Conservation (phyloP, 1,140 invertebrate genomes). For the Penaeus chinensis region DNA sequence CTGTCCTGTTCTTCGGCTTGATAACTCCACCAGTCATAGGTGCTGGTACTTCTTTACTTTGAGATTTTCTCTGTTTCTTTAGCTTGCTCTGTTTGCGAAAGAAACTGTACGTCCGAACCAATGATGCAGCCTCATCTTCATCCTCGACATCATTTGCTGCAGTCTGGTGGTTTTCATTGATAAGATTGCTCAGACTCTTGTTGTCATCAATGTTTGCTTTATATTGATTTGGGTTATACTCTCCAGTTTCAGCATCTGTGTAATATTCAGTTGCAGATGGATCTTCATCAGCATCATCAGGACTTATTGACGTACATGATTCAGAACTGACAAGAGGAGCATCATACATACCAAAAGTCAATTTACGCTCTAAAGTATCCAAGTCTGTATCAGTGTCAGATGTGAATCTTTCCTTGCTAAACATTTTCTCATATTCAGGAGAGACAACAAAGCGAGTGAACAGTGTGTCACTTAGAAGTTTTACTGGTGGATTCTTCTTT, state of each 20-base stretch:
- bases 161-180: not conserved
- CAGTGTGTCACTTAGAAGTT: slow-evolving; percentile 52
- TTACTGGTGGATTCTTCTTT: slow-evolving; percentile 29
- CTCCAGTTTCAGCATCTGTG: slow-evolving; percentile 56
- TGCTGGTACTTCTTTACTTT: slow-evolving; percentile 29
- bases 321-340: slow-evolving; percentile 63
- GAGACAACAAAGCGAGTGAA: slow-evolving; percentile 59
- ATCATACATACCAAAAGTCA: slow-evolving; percentile 54
- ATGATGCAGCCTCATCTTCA: slow-evolving; percentile 7
- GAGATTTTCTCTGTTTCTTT: slow-evolving; percentile 37
- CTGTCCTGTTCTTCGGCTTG: slow-evolving; percentile 57
- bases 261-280: slow-evolving; percentile 56
- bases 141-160: not conserved
- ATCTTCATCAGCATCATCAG: slow-evolving; percentile 55
- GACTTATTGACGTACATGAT: slow-evolving; percentile 58
- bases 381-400: slow-evolving; percentile 61
- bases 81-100: slow-evolving; percentile 38
- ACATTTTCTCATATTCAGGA: not conserved
- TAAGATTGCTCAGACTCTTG: not conserved
- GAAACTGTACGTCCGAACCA: slow-evolving; percentile 41
- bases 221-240: slow-evolving; percentile 46
- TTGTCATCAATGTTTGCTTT: slow-evolving; percentile 37
- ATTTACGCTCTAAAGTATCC: slow-evolving; percentile 54
- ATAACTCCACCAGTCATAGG: slow-evolving; percentile 36
- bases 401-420: not conserved